A percentile compares a stretch with the other conserved stretches of the same genome.
phyloP scores from a whole-genome alignment of 2,888 invertebrate genomes.

The Xestoiulus laeticollis region DNA sequence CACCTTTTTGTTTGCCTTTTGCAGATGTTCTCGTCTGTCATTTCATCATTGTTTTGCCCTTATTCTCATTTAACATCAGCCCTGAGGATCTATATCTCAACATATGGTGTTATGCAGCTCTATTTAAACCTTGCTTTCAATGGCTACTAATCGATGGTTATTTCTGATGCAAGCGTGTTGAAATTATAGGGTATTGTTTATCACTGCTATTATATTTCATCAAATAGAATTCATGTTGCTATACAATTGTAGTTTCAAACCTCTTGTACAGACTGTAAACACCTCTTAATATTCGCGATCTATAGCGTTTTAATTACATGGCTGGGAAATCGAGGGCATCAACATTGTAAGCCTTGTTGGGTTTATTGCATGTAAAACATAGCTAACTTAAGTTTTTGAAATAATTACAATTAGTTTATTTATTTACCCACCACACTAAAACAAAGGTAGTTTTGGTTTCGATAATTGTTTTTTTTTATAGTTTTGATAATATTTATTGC shows the following conservation, averaged over 20 bases:
- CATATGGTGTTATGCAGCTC: not conserved
- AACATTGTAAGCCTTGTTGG: too few relatives aligned
- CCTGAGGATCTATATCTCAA: not conserved
- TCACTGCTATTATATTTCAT: not conserved
- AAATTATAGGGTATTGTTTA: not conserved
- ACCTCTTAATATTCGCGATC: not conserved
- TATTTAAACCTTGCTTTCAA: not conserved
- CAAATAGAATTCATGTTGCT: not conserved
- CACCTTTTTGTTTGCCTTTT: not conserved
- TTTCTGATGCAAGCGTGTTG: not conserved
- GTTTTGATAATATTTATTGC: too few relatives aligned
- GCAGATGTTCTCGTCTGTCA: not conserved
- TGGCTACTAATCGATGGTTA: not conserved
- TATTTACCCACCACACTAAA: too few relatives aligned
- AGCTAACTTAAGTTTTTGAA: too few relatives aligned
- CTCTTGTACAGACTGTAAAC: not conserved
- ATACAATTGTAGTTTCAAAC: not conserved
- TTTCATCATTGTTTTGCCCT: not conserved
- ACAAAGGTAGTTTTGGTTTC: too few relatives aligned
- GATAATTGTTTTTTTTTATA: too few relatives aligned
- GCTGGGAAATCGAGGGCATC: too few relatives aligned
- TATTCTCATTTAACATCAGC: not conserved
- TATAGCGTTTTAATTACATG: too few relatives aligned
- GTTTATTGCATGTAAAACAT: too few relatives aligned
- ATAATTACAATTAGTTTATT: too few relatives aligned